Conservation (phyloP, 2,797 vertebrate species). For the Harpagifer antarcticus region DNA sequence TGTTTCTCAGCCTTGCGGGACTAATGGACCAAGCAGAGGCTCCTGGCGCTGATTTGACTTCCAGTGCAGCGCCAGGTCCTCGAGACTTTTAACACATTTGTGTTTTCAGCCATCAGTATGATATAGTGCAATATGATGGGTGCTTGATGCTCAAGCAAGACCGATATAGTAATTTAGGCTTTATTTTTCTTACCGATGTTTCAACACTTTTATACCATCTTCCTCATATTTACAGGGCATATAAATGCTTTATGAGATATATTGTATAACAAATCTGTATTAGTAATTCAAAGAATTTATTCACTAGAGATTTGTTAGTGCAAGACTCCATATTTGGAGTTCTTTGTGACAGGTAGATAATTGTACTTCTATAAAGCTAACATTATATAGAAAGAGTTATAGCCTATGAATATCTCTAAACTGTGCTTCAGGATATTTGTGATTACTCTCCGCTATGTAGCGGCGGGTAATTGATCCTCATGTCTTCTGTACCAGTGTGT, state of each 20-base stretch:
- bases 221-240: constrained; percentile 82
- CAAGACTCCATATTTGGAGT: constrained; percentile 87
- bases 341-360: constrained; percentile 86
- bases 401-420: constrained; percentile 86
- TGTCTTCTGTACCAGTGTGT: constrained; percentile 80
- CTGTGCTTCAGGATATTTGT: constrained; percentile 87
- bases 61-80: constrained; percentile 71
- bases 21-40: constrained; percentile 73
- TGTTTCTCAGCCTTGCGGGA: constrained; percentile 83
- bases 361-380: constrained; percentile 85
- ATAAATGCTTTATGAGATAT: constrained; percentile 82
- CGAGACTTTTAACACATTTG: constrained; percentile 82
- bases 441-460: constrained; percentile 71
- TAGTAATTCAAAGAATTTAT: constrained; percentile 88
- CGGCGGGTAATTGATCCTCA: constrained; percentile 78
- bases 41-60: constrained; percentile 72
- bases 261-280: constrained; percentile 83
- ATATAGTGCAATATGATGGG: constrained; percentile 84
- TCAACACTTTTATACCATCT: constrained; percentile 85
- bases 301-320: constrained; percentile 85
- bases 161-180: constrained; percentile 77
- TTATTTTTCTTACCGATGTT: constrained; percentile 79
- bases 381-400: constrained; percentile 88
- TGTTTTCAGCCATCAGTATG: constrained; percentile 83
- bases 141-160: constrained; percentile 86